A percentile compares a stretch with the other conserved stretches of the same genome.
Evolutionary conservation across 2,797 vertebrate species (phyloP).

Genomic region (Pteronotus mesoamericanus): DNA sequence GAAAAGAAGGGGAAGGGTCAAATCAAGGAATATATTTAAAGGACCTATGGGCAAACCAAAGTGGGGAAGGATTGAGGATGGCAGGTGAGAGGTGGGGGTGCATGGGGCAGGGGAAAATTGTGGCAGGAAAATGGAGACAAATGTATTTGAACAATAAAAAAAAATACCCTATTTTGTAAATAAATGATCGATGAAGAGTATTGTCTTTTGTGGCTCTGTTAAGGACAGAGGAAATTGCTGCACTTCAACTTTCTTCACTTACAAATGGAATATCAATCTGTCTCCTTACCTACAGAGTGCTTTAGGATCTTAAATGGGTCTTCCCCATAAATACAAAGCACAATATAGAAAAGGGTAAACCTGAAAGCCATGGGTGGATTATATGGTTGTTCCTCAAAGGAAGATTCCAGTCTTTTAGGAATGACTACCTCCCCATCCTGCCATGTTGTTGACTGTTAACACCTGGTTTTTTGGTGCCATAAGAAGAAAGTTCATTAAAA

Average conservation of each 20-base stretch:
- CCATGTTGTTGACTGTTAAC: constrained; percentile 21
- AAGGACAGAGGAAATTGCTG: background rate
- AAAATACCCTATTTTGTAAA: background rate
- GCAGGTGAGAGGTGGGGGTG: too few species aligned
- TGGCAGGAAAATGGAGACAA: too few species aligned
- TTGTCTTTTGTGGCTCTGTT: background rate
- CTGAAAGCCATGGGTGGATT: background rate
- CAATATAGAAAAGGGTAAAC: background rate
- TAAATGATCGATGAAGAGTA: background rate
- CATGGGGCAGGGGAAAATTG: too few species aligned
- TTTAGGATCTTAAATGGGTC: background rate
- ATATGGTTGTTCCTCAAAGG: background rate
- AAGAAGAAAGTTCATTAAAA: constrained; percentile 52
- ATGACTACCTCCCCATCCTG: background rate
- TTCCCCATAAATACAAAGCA: background rate
- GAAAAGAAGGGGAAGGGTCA: too few species aligned
- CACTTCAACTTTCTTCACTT: background rate
- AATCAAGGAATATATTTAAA: too few species aligned
- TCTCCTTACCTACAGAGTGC: background rate
- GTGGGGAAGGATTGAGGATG: too few species aligned
- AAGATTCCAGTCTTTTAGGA: background rate
- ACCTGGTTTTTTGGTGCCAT: constrained; percentile 8
- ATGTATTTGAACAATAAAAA: too few species aligned
- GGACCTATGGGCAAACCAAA: too few species aligned
- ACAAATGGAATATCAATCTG: background rate